These are phyloP conservation scores for Nudaria mundana DNA, from an alignment of 2,888 invertebrate genomes.

Conservation along the genomic window DNA sequence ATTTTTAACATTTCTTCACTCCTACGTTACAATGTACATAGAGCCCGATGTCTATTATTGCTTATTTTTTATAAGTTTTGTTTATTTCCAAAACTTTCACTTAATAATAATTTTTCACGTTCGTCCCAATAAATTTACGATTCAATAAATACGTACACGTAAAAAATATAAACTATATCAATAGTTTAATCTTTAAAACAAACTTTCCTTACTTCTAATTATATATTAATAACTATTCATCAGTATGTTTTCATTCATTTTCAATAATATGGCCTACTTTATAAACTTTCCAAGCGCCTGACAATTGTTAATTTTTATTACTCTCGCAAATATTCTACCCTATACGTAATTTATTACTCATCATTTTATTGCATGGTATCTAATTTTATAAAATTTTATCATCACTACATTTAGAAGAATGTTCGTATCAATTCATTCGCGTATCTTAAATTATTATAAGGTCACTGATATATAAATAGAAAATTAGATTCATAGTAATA, in stretches of 20 bases:
- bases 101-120: conserved; percentile 79
- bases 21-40: conserved; percentile 78
- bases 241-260: conserved; percentile 78
- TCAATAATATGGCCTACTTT: conserved; percentile 80
- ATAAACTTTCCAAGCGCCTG: conserved; percentile 80
- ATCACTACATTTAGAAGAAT: conserved; percentile 57
- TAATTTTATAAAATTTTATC: conserved; percentile 67
- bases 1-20: conserved; percentile 59
- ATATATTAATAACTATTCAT: conserved; percentile 81
- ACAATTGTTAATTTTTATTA: conserved; percentile 48
- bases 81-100: conserved; percentile 73
- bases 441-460: conserved; percentile 54
- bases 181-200: conserved; percentile 82
- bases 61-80: conserved; percentile 79
- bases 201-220: conserved; percentile 74
- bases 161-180: conserved; percentile 82
- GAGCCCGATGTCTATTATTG: conserved; percentile 77
- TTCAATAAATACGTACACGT: conserved; percentile 82
- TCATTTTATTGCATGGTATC: conserved; percentile 55
- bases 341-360: conserved; percentile 58
- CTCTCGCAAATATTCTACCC: conserved; percentile 66
- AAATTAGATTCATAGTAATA: conserved; percentile 56
- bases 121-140: conserved; percentile 80
- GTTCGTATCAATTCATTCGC: conserved; percentile 41
- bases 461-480: conserved; percentile 50